A percentile compares a stretch with the other conserved stretches of the same genome.
These are phyloP conservation scores for Chrysodeixis includens DNA, from an alignment of 2,888 invertebrate genomes.

Conservation along the genomic window DNA sequence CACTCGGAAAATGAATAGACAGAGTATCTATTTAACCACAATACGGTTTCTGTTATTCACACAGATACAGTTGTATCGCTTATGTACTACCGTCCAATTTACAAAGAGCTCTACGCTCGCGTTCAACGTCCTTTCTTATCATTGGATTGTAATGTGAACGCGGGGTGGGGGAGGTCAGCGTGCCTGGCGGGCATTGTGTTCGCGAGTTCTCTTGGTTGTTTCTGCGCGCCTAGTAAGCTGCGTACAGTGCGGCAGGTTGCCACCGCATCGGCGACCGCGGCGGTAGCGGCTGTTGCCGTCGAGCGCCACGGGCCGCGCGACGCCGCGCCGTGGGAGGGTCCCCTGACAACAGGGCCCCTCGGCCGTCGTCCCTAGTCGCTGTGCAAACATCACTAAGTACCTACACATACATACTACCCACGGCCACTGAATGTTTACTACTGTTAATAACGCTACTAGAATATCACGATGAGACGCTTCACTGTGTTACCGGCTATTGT, in stretches of 20 bases:
- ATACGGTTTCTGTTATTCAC: constrained; percentile 46
- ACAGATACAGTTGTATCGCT: constrained; percentile 45
- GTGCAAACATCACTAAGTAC: constrained; percentile 52
- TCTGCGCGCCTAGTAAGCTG: constrained; percentile 82
- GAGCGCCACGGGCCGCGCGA: constrained; percentile 25
- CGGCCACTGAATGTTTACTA: constrained; percentile 50
- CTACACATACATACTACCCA: constrained; percentile 53
- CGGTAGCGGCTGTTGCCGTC: constrained; percentile 53
- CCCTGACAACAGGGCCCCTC: constrained; percentile 55
- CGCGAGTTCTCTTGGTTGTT: constrained; percentile 58
- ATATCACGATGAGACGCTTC: constrained; percentile 27
- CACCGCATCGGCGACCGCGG: constrained; percentile 65
- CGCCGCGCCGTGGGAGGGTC: constrained; percentile 59
- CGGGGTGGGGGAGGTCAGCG: constrained; percentile 56
- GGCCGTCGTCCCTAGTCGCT: constrained; percentile 46
- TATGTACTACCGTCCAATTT: constrained; percentile 62
- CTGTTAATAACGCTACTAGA: constrained; percentile 49
- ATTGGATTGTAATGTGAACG: constrained; percentile 26
- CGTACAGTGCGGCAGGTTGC: constrained; percentile 82
- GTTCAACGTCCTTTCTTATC: constrained; percentile 12
- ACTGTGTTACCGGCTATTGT: constrained; percentile 31
- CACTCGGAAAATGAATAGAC: constrained; percentile 47
- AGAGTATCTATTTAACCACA: constrained; percentile 46
- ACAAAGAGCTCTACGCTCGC: constrained; percentile 41
- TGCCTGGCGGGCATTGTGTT: constrained; percentile 43